Evolutionary conservation across 2,888 invertebrate genomes (phyloP), one percentile per base, ranked within the genome.

Genomic region (Hirtodrosophila confusa): DNA sequence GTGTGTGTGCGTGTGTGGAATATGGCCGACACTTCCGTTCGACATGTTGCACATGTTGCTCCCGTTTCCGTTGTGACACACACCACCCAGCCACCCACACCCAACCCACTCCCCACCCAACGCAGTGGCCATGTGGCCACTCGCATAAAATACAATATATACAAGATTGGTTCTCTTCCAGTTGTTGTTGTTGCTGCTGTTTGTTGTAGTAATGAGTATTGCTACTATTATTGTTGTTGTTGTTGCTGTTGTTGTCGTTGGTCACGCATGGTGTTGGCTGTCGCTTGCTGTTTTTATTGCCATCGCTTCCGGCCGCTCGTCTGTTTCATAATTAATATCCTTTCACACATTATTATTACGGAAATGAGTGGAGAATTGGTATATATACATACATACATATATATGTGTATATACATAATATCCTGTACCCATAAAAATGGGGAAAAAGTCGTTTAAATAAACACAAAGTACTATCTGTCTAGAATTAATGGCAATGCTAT

Each of bases 11-110:
- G 69, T 78, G 75, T 69, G 45, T 58, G 55, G 77, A 86, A 83
- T 88, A 83, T 88, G 88, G 87, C 75, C 88, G 75, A 85, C 85
- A 85, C 87, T 85, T 88, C 84, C 88, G 84, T 78, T 85, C 83
- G 88, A 76, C 88, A 88, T 86, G 87, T 88, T 86, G 87, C 88
- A 80, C 85, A 86, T 84, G 88, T 87, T 85, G 82, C 87, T 80
- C 78, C 73, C 87, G 82, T 86, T 88, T 84, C 83, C 83, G 83
- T 55, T 73, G 47, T 50, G 54, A 35, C 64, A 58, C 71, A 75
- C 50, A 43, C 39, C 51, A 37, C 10, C 37, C 43, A 12, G 43
- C 24, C 7, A 40, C 23, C 47, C 51, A 49, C n/a, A n/a, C n/a
- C n/a, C n/a, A n/a, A n/a, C n/a, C n/a, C n/a, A 44, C 48, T 45